Conservation (phyloP, 1,140 invertebrate species). For the Saccostrea glomerata region DNA sequence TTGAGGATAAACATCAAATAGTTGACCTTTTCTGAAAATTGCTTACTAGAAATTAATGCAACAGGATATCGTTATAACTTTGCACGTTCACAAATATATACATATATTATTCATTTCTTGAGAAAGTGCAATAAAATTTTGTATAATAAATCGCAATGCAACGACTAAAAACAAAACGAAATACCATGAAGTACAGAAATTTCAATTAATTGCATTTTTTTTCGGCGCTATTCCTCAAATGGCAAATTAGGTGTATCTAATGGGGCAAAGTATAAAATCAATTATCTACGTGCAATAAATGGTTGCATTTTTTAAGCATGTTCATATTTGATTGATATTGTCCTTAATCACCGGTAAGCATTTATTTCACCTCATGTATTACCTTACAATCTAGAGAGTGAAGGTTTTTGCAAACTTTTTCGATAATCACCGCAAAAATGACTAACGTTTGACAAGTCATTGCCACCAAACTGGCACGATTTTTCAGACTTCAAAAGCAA, state of each 20-base stretch:
- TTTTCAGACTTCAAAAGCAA: neutral
- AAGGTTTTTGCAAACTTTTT: no score
- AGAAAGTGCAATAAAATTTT: neutral
- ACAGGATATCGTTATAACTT: neutral
- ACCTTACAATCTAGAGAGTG: no score
- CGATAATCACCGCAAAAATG: neutral
- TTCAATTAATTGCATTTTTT: neutral
- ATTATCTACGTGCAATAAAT: no score
- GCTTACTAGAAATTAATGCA: neutral
- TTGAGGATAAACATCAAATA: slow-evolving; percentile 4
- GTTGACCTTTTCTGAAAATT: slow-evolving; percentile 26
- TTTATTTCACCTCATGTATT: no score
- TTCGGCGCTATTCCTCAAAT: neutral
- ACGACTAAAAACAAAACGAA: neutral
- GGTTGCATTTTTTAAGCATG: no score
- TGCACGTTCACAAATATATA: neutral
- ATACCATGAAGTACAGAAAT: neutral
- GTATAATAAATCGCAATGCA: neutral
- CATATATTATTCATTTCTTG: neutral
- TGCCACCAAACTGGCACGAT: neutral
- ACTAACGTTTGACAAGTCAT: neutral
- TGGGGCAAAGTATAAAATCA: no score
- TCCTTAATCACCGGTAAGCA: neutral
- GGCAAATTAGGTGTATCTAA: neutral
- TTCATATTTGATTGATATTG: neutral